These are phyloP conservation scores for Pundamilia nyererei DNA, from an alignment of 2,113 vertebrate species.

Conservation along the genomic window DNA sequence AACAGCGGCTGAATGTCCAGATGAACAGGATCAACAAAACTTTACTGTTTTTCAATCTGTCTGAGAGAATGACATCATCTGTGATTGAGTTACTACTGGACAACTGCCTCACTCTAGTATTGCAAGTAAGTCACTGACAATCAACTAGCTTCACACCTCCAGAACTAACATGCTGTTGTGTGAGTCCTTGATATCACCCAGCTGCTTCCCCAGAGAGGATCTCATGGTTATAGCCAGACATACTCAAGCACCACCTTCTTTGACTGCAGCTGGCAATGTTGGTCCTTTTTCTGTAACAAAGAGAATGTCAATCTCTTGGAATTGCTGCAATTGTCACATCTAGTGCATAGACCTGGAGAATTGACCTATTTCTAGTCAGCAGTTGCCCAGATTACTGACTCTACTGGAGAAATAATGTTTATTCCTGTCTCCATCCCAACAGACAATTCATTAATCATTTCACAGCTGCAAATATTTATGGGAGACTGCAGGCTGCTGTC, in stretches of 20 bases:
- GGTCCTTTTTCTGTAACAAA: not conserved
- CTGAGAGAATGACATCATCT: not conserved
- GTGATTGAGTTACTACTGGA: not conserved
- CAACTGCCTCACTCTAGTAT: not conserved
- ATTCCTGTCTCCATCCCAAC: not conserved
- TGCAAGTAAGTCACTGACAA: not conserved
- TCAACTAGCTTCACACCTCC: not conserved
- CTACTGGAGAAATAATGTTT: not conserved
- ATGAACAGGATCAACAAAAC: not conserved
- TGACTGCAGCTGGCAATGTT: not conserved
- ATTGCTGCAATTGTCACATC: not conserved
- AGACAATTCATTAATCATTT: not conserved
- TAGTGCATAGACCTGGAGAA: not conserved
- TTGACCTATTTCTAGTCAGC: not conserved
- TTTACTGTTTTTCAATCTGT: fast-evolving
- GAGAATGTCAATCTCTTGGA: not conserved
- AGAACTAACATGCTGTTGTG: not conserved
- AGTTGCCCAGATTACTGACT: not conserved
- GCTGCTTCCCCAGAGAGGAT: not conserved
- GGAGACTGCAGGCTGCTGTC: not conserved
- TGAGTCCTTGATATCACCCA: not conserved
- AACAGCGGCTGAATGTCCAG: not conserved
- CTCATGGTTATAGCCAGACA: no score
- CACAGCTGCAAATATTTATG: slow-evolving; percentile 30
- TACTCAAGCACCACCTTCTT: not conserved